Evolutionary conservation across 2,888 invertebrate genomes (phyloP), one percentile per base, ranked within the genome.

Genomic region (Drosophila affinis): DNA sequence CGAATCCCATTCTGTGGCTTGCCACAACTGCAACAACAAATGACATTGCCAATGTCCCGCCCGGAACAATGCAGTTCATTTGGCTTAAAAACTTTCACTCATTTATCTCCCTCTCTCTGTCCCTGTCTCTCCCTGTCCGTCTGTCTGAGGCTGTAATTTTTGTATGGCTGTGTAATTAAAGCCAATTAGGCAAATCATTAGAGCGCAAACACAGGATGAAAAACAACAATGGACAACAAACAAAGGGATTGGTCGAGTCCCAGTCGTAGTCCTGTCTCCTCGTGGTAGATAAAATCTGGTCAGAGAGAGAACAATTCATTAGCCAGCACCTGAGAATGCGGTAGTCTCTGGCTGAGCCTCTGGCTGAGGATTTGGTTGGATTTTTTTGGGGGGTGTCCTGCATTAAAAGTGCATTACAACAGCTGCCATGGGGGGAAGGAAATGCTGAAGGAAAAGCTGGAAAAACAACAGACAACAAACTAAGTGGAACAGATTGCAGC

Each of bases 171-270:
- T 45, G 75, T 63, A 88, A 82, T 88, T 76, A 78, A 56, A 57
- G 57, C 70, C 74, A 88, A 84, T 84, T 88, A 75, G 82, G 55
- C 72, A 64, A 76, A 75, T 82, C 74, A 79, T 78, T 76, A 78
- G 62, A 65, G 64, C 51, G 39, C 46, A 21, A 49, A 45, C 47
- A 54, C 62, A 18, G 34, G 29, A 45, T 52, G 39, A 32, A 51
- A 39, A 17, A 55, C 57, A 57, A 72, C 63, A 57, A 60, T 62
- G 61, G 45, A 21, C 29, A n/a, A 45, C 29, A 47, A 18, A 34
- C 10, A 54, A 10, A 51, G 27, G 17, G 32, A 49, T 65, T 65
- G 32, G 7, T 46, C 9, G 32, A 49, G 62, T 70, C 48, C 29
- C 27, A 29, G 51, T 56, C 51, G 60, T 45, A 29, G 51, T 56